Conservation (phyloP, 2,797 vertebrate genomes). For the Neopelma chrysocephalum region DNA sequence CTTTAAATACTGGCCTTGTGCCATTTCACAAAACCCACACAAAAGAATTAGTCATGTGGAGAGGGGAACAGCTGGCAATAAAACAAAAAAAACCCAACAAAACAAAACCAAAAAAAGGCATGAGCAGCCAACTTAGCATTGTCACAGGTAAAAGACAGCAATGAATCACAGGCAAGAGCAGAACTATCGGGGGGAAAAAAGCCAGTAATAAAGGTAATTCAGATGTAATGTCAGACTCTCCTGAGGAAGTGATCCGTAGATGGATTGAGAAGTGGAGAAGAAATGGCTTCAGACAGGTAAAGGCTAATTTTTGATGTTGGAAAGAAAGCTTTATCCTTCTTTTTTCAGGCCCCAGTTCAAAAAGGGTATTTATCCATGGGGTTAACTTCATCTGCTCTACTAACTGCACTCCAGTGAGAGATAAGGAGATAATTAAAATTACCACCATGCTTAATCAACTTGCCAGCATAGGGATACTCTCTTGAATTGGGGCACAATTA, state of each 20-base stretch:
- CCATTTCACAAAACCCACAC: neutral
- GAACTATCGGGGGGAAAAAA: neutral
- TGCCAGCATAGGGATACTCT: slow-evolving; percentile 56
- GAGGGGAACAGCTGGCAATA: neutral
- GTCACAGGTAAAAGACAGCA: neutral
- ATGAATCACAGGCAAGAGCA: neutral
- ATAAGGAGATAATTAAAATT: slow-evolving; percentile 65
- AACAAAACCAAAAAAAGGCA: neutral
- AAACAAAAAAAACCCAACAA: neutral
- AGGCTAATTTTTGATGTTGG: neutral
- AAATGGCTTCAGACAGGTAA: neutral
- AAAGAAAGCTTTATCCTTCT: neutral
- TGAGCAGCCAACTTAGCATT: neutral
- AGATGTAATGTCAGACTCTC: neutral
- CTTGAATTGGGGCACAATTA: slow-evolving; percentile 55
- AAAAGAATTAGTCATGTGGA: neutral
- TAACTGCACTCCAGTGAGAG: slow-evolving; percentile 56
- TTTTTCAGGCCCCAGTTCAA: neutral
- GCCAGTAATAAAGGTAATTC: neutral
- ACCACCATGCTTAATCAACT: slow-evolving; percentile 63
- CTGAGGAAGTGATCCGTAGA: neutral
- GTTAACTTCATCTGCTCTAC: slow-evolving; percentile 46
- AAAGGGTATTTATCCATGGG: slow-evolving; percentile 13
- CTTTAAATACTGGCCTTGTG: neutral
- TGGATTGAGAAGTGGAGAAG: neutral